A percentile compares a stretch with the other conserved stretches of the same genome.
phyloP scores from a whole-genome alignment of 2,797 vertebrate genomes.

The Chloroceryle amazona region DNA sequence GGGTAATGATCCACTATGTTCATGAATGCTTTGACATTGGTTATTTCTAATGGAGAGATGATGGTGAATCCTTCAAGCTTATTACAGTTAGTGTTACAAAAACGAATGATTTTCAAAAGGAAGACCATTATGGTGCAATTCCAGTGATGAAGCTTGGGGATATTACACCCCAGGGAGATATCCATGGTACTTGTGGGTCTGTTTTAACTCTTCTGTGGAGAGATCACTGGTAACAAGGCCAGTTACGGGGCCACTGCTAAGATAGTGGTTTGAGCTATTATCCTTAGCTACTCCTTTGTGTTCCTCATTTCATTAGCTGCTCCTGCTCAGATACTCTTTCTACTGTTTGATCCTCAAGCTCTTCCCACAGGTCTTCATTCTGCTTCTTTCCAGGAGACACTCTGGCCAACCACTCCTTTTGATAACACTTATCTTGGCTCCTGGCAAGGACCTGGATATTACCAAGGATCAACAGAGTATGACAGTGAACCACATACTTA shows the following conservation, averaged over 20 bases:
- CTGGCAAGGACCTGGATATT: not conserved
- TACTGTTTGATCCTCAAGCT: not conserved
- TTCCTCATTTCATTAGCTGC: not conserved
- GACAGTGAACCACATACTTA: not conserved
- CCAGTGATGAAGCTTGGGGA: not conserved
- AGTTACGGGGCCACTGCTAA: not conserved
- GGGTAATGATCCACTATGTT: slow-evolving; percentile 12
- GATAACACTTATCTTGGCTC: not conserved
- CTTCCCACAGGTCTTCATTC: not conserved
- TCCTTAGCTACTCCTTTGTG: not conserved
- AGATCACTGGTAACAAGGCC: not conserved
- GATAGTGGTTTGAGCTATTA: not conserved
- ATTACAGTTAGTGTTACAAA: not conserved
- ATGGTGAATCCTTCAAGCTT: slow-evolving; percentile 1
- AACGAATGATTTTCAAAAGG: not conserved
- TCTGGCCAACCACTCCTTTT: not conserved
- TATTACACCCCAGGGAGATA: not conserved
- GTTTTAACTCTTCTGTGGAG: not conserved
- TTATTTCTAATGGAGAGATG: slow-evolving; percentile 27
- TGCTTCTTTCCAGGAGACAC: not conserved
- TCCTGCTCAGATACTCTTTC: not conserved
- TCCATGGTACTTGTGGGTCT: not conserved
- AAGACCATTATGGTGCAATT: not conserved
- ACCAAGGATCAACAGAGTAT: not conserved
- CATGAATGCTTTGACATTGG: not conserved